Evolutionary conservation across 1,140 invertebrate species (phyloP), one percentile per base, ranked within the genome.

Genomic region (Panagrolaimus sp.): DNA sequence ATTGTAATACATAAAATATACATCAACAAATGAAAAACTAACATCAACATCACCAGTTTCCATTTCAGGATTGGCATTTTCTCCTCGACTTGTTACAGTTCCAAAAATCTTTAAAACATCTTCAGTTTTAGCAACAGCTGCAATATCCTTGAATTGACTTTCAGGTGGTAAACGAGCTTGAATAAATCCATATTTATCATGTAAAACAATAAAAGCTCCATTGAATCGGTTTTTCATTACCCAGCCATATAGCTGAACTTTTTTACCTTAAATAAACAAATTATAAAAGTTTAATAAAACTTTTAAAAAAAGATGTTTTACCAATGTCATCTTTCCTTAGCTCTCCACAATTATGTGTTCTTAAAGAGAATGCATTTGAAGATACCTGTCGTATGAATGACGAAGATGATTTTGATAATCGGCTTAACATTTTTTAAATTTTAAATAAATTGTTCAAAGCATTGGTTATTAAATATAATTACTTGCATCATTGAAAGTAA

Each of bases 301-400:
- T 72, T 38, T 12, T 24, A 8, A n/a, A 12, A 21, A 32, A 43
- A 47, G 58, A 14, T 47, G 75, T 76, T 76, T 52, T 78, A 38
- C 32, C 32, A 38, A 67, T 71, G 67, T 77, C 6, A 12, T 45
- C 10, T 9, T 65, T 17, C 26, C 73, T 43, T n/a, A 77, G 63
- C 46, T 77, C 69, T 12, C 76, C 76, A 64, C 76, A 77, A 32
- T 76, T 78, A 47, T 76, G 76, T 6, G 76, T 72, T 47, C 76
- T 45, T 4, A 46, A n/a, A 7, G 67, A 68, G 43, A 71, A 74
- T 14, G 32, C 26, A 43, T 71, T 71, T 4, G 32, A 38, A 38
- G 32, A 38, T 4, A 38, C 2, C 7, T 7, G 32, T 38, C 32
- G 32, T 38, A 38, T 2, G 2, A 38, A 7, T 38, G 7, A 38